These are phyloP conservation scores for Sthenelais limicola DNA, from an alignment of 2,888 invertebrate genomes.

Conservation along the genomic window DNA sequence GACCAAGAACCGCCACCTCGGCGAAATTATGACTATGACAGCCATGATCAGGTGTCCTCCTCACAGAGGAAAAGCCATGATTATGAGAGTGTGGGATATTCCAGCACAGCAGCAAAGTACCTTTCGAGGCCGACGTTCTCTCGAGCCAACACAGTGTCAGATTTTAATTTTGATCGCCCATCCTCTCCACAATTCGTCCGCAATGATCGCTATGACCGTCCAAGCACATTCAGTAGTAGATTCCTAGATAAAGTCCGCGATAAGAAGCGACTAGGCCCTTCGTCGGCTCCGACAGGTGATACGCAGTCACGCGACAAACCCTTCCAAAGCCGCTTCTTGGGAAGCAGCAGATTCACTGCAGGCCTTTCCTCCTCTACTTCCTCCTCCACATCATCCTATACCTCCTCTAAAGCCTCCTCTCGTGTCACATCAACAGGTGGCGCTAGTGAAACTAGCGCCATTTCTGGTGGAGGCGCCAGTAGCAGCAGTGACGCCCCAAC, in stretches of 20 bases:
- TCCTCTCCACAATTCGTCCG: slow-evolving; percentile 2
- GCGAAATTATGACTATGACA: neutral
- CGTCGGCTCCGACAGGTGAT: neutral
- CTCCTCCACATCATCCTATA: slow-evolving; percentile 8
- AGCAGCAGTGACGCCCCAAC: too few species aligned
- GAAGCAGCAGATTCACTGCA: slow-evolving; percentile 11
- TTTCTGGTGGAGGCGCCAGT: too few species aligned
- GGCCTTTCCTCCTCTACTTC: slow-evolving; percentile 9
- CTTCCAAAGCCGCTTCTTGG: slow-evolving; percentile 45
- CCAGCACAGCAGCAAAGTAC: slow-evolving; percentile 1
- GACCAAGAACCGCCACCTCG: neutral
- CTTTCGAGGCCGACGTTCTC: neutral
- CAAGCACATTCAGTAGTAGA: slow-evolving; percentile 42
- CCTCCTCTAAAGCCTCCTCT: slow-evolving; percentile 1
- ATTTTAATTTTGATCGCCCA: slow-evolving; percentile 40
- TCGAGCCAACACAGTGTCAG: slow-evolving; percentile 26
- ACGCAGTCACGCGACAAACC: slow-evolving; percentile 30
- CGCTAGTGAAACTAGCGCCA: too few species aligned
- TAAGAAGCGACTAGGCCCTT: slow-evolving; percentile 31
- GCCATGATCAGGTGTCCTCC: neutral
- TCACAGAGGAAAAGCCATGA: neutral
- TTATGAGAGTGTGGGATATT: neutral
- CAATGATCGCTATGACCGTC: slow-evolving; percentile 30
- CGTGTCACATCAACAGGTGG: too few species aligned
- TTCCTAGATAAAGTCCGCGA: slow-evolving; percentile 51